Base-by-base conservation (phyloP, 30 jellyfish, hydroid and myxozoan genomes). In the Hydractinia echinata region DNA sequence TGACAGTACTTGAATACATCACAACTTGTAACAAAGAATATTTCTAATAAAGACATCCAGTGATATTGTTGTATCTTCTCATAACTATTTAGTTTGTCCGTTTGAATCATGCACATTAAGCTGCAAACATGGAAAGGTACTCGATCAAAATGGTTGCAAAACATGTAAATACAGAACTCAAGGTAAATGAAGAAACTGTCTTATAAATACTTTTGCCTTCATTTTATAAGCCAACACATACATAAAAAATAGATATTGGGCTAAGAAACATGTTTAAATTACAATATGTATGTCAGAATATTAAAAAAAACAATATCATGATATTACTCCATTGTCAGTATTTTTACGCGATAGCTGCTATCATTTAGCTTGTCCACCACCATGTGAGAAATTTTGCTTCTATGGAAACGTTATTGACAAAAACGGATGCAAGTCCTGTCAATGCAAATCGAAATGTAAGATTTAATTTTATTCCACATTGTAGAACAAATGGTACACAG, bases 141-240 rank as follows among this genome's bases (percentile, higher is more conserved):
- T 77, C 18, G 85, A 77, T 61, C 18, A 54, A 61, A 77, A 77
- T 19, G 85, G 85, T 30, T 77, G 85, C 60, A 21, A 60, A 8
- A 77, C 77, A 52, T 77, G 85, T 77, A 21, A 64, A 60, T 77
- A 84, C 74, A n/a, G 19, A 64, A 51, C 18, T n/a, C 19, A 7
- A 64, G 51, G 74, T 64, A 64, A 64, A 51, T n/a, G 9, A 0
- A 13, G 4, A n/a, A 6, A 7, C 1, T 30, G 44, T 30, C 44
- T 30, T 30, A 30, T 30, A 30, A 30, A 30, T 2, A 30, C 44
- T 30, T 30, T 30, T 2, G 44, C 2, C 44, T 30, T 30, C 2
- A 30, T 30, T 30, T 30, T 30, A 30, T 30, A 30, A 30, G 44
- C 44, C 44, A 30, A 30, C 44, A 30, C 2, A 30, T 30, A 30